Conservation (phyloP, 2,113 vertebrate species). For the Salvelinus fontinalis region DNA sequence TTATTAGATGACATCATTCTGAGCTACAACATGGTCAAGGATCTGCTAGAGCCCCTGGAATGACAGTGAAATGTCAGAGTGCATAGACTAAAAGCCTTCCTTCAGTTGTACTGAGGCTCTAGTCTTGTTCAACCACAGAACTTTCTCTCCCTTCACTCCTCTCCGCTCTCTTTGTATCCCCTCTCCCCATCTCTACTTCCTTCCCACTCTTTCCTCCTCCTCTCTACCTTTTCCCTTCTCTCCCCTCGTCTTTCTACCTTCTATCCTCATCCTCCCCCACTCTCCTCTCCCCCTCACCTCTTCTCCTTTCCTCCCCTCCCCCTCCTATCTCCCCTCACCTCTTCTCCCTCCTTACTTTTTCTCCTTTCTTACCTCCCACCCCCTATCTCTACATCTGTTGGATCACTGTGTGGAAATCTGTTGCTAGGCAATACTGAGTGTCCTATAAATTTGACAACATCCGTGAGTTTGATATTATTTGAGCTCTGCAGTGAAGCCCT, state of each 20-base stretch:
- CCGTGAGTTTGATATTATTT: constrained; percentile 74
- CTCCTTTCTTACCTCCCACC: constrained; percentile 22
- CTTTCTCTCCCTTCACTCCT: constrained; percentile 14
- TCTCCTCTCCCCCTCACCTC: constrained; percentile 36
- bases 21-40: constrained; percentile 2
- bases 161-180: constrained; percentile 20
- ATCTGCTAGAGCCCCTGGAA: constrained; percentile 20
- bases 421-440: constrained; percentile 73
- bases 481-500: constrained; percentile 63
- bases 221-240: no score
- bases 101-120: constrained; percentile 17
- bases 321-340: constrained; percentile 38
- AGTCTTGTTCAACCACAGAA: constrained; percentile 23
- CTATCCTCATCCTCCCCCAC: constrained; percentile 33
- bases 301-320: constrained; percentile 31
- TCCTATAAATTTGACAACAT: constrained; percentile 77
- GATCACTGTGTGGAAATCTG: constrained; percentile 66
- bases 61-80: not conserved
- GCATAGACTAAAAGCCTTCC: constrained; percentile 14
- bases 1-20: constrained; percentile 11
- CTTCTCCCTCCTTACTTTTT: constrained; percentile 11
- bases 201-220: no score
- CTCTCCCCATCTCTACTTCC: constrained; percentile 26
- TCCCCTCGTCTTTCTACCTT: not conserved
- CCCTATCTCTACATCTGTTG: constrained; percentile 34